phyloP scores from a whole-genome alignment of 2,113 vertebrate genomes.

The Mormyrus lacerda region DNA sequence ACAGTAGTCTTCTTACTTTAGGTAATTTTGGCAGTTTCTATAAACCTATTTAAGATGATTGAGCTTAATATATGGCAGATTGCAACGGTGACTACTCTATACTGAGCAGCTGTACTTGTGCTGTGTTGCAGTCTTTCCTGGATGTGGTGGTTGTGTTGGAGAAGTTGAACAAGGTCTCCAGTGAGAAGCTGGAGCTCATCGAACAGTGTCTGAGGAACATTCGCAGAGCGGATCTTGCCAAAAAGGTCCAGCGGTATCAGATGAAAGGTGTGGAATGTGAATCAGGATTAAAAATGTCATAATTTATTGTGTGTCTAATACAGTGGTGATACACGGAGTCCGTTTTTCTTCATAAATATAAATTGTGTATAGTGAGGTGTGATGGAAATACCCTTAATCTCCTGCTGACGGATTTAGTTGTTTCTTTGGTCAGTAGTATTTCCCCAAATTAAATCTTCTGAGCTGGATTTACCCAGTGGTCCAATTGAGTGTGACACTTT shows the following conservation, averaged over 20 bases:
- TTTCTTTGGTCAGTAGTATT: neutral
- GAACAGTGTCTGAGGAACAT: slow-evolving; percentile 68
- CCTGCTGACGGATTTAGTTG: neutral
- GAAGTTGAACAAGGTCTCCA: slow-evolving; percentile 69
- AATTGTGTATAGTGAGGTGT: neutral
- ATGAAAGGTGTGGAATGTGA: slow-evolving; percentile 56
- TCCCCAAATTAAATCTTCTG: neutral
- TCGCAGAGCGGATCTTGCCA: slow-evolving; percentile 73
- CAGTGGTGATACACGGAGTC: neutral
- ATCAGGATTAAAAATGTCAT: neutral
- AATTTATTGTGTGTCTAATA: neutral
- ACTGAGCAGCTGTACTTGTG: neutral
- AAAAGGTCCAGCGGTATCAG: slow-evolving; percentile 67
- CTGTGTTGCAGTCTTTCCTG: slow-evolving; percentile 71
- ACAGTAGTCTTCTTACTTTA: neutral
- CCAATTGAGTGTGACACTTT: neutral
- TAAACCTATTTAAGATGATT: neutral
- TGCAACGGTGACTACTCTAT: neutral
- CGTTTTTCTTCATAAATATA: neutral
- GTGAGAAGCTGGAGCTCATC: slow-evolving; percentile 67
- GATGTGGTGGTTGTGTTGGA: slow-evolving; percentile 78
- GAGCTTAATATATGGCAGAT: neutral
- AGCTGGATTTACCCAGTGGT: neutral
- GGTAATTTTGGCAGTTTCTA: neutral
- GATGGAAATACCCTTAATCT: neutral